These are phyloP conservation scores for human DNA, from an alignment of 2,113 vertebrate genomes.

Conservation along the genomic window GRCh38 chr15:58810501-58811000, in stretches of 20 bases:
- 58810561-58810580: background rate
- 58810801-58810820: background rate
- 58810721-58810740: background rate
- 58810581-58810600: background rate
- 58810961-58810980: background rate
- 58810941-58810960: background rate
- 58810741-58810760: background rate
- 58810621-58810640: background rate
- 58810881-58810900: background rate
- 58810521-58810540: background rate
- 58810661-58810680: background rate
- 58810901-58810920: background rate
- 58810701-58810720: background rate
- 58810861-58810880: background rate
- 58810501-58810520: conserved; percentile 3
- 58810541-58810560: background rate
- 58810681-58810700: background rate
- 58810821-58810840: background rate
- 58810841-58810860: background rate
- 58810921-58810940: background rate
- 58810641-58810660: background rate
- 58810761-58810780: background rate
- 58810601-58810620: background rate
- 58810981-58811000: background rate
- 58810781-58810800: background rate